A percentile compares a stretch with the other conserved stretches of the same genome.
Evolutionary conservation across 2,797 vertebrate genomes (phyloP).

Genomic region (Alca torda): DNA sequence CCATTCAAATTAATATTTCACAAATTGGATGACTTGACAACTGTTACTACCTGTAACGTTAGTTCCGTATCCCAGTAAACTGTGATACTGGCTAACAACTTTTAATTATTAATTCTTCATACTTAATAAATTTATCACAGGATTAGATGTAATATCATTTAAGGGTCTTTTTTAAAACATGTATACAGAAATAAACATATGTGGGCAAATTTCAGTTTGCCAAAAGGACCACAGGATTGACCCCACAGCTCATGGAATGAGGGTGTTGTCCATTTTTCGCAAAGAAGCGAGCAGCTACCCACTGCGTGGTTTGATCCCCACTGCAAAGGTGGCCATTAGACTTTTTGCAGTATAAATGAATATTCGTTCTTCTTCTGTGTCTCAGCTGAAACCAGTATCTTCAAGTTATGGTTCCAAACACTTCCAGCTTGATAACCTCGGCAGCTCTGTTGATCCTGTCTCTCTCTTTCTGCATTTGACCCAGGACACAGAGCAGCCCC

Average conservation of each 20-base stretch:
- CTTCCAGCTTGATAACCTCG: not conserved
- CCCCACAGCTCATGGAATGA: not conserved
- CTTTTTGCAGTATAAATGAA: not conserved
- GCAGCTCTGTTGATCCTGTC: not conserved
- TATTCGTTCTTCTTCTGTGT: not conserved
- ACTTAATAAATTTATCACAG: not conserved
- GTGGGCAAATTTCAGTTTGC: not conserved
- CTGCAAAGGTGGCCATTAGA: not conserved
- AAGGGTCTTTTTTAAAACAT: not conserved
- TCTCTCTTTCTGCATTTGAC: not conserved
- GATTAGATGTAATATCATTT: not conserved
- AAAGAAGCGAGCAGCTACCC: not conserved
- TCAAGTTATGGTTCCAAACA: not conserved
- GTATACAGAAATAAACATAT: not conserved
- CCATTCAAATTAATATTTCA: not conserved
- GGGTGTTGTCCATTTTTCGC: rapidly evolving
- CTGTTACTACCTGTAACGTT: not conserved
- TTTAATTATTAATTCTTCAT: not conserved
- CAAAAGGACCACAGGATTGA: too few relatives aligned
- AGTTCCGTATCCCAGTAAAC: not conserved
- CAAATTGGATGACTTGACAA: not conserved
- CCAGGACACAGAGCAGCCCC: not conserved
- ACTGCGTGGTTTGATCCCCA: not conserved
- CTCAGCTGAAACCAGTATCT: not conserved
- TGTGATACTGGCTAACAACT: not conserved